Evolutionary conservation across 2,888 invertebrate species (phyloP).

Genomic region (Lamellibrachia columna): DNA sequence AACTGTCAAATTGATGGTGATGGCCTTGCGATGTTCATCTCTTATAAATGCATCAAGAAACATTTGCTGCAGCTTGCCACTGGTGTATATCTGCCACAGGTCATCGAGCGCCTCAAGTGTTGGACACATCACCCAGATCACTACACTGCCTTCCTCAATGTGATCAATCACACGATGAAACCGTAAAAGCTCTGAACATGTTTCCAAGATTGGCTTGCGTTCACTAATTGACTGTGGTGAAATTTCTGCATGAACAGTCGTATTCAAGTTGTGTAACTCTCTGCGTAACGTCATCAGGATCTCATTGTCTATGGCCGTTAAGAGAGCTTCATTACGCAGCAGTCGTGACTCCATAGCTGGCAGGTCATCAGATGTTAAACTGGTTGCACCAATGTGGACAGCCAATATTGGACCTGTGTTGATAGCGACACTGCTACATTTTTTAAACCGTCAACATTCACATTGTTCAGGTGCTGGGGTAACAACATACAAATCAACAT

Average conservation of each 20-base stretch:
- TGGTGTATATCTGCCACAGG: not conserved
- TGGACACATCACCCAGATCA: slow-evolving; percentile 28
- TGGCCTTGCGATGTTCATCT: not conserved
- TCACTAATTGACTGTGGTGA: slow-evolving; percentile 22
- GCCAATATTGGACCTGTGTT: not conserved
- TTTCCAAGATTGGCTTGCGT: slow-evolving; percentile 26
- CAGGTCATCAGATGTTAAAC: not conserved
- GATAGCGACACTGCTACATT: not conserved
- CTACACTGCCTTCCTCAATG: slow-evolving; percentile 25
- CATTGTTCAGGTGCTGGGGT: too few species aligned
- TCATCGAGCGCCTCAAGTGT: slow-evolving; percentile 6
- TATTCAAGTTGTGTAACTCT: not conserved
- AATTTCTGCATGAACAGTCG: slow-evolving; percentile 20
- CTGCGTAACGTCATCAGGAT: slow-evolving; percentile 8
- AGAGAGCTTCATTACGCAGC: not conserved
- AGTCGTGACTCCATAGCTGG: not conserved
- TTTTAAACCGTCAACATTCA: not conserved
- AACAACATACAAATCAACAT: too few species aligned
- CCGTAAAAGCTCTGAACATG: slow-evolving; percentile 25
- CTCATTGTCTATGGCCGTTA: not conserved
- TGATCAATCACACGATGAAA: slow-evolving; percentile 29
- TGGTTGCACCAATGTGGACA: not conserved
- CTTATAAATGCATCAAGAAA: not conserved
- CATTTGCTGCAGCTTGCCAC: not conserved
- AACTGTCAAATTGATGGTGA: not conserved